These are phyloP conservation scores for Lasiurus cinereus DNA, from an alignment of 2,113 vertebrate genomes.

Conservation along the genomic window DNA sequence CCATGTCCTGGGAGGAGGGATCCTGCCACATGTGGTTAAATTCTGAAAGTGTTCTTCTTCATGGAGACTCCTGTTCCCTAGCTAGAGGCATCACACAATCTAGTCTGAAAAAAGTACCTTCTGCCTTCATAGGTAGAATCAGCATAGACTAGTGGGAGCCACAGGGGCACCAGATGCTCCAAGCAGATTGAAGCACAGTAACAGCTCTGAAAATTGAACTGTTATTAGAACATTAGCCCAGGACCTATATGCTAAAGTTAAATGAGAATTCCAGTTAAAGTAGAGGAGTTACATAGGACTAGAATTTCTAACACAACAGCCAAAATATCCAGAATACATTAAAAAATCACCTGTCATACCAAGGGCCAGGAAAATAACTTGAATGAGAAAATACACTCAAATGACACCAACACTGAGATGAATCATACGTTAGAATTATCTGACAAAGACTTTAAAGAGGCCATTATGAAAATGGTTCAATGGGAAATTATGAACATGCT, in stretches of 20 bases:
- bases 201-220: conserved; percentile 44
- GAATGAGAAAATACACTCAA: conserved; percentile 26
- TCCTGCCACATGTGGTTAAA: neutral
- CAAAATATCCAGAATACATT: conserved; percentile 49
- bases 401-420: conserved; percentile 45
- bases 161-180: neutral
- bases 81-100: neutral
- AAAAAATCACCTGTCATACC: conserved; percentile 56
- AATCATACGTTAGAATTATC: conserved; percentile 63
- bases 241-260: conserved; percentile 15
- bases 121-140: neutral
- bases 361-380: conserved; percentile 57
- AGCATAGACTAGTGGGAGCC: neutral
- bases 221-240: conserved; percentile 29
- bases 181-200: conserved; percentile 55
- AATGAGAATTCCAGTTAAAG: conserved; percentile 41
- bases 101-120: neutral
- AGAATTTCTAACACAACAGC: conserved; percentile 4
- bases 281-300: conserved; percentile 45
- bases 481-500: conserved; percentile 25
- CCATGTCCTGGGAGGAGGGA: neutral
- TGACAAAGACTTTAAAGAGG: conserved; percentile 51
- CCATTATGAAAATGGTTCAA: conserved; percentile 46
- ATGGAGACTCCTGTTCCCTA: neutral
- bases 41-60: neutral